phyloP scores from a whole-genome alignment of 2,113 vertebrate species.

The Eonycteris spelaea region DNA sequence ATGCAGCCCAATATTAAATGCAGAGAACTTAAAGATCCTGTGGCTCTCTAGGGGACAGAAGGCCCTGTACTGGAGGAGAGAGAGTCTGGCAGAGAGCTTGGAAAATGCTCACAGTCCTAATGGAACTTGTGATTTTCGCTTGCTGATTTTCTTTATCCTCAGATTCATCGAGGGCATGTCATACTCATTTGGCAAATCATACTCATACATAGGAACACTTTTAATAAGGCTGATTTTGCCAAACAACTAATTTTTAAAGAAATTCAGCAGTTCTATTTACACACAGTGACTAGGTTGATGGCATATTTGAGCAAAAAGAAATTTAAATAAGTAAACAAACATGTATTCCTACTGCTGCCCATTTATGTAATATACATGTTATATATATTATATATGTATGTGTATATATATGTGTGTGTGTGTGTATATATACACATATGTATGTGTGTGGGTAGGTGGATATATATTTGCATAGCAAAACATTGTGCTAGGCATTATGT shows the following conservation, averaged over 20 bases:
- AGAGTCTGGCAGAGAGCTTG: constrained; percentile 44
- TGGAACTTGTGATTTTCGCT: constrained; percentile 34
- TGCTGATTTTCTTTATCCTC: constrained; percentile 29
- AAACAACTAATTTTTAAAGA: constrained; percentile 43
- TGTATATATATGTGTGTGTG: no score
- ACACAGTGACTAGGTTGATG: background rate
- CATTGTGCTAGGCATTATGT: background rate
- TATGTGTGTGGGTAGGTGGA: no score
- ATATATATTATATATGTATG: no score
- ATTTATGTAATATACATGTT: background rate
- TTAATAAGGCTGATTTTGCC: constrained; percentile 40
- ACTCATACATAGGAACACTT: constrained; percentile 24
- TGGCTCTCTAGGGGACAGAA: background rate
- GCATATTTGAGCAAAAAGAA: constrained; percentile 13
- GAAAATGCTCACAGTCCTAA: constrained; percentile 31
- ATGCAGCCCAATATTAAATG: background rate
- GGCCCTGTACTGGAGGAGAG: background rate
- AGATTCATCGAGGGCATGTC: background rate
- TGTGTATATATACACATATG: no score
- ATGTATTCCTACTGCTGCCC: background rate
- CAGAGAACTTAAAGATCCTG: background rate
- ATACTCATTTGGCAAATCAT: background rate
- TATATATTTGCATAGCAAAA: background rate
- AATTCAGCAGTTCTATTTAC: constrained; percentile 33
- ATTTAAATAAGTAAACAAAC: background rate